Percentiles rank a stretch among this genome's conserved stretches.
These are phyloP conservation scores for Marmota monax DNA, from an alignment of 2,113 vertebrate genomes.

Conservation along the genomic window DNA sequence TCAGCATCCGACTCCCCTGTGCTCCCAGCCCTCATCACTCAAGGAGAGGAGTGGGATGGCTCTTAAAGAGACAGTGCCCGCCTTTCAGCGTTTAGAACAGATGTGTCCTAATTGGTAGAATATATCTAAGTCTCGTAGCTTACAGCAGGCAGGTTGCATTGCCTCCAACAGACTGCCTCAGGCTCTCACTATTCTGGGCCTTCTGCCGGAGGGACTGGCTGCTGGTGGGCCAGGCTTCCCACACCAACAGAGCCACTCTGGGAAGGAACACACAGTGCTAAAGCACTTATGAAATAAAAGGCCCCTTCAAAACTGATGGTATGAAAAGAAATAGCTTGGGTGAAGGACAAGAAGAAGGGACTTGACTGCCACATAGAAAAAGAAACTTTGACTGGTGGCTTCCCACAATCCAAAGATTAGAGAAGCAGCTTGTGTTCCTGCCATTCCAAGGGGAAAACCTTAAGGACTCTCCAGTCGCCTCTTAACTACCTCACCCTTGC, in stretches of 20 bases:
- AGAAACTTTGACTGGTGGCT: neutral
- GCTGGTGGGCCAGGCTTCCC: neutral
- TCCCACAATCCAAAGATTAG: neutral
- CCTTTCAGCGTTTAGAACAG: constrained; percentile 79
- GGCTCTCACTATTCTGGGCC: constrained; percentile 29
- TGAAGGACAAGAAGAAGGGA: neutral
- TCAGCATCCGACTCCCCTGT: constrained; percentile 80
- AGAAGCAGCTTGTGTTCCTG: neutral
- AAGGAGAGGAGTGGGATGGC: constrained; percentile 83
- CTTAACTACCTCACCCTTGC: neutral
- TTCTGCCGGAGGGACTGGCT: neutral
- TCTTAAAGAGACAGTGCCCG: constrained; percentile 83
- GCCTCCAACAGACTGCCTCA: constrained; percentile 57
- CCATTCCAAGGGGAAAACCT: neutral
- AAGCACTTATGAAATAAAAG: neutral
- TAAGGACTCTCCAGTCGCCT: neutral
- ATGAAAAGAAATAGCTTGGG: neutral
- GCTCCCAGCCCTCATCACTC: constrained; percentile 83
- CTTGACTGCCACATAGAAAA: neutral
- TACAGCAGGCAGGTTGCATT: constrained; percentile 70
- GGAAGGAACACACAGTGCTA: neutral
- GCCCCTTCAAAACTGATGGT: neutral
- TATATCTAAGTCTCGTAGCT: constrained; percentile 80
- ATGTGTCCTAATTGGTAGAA: constrained; percentile 84
- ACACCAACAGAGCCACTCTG: neutral